Percentiles rank a stretch among this genome's conserved stretches.
phyloP scores from a whole-genome alignment of 2,797 vertebrate species.

The Pseudotriccus pelzelni region DNA sequence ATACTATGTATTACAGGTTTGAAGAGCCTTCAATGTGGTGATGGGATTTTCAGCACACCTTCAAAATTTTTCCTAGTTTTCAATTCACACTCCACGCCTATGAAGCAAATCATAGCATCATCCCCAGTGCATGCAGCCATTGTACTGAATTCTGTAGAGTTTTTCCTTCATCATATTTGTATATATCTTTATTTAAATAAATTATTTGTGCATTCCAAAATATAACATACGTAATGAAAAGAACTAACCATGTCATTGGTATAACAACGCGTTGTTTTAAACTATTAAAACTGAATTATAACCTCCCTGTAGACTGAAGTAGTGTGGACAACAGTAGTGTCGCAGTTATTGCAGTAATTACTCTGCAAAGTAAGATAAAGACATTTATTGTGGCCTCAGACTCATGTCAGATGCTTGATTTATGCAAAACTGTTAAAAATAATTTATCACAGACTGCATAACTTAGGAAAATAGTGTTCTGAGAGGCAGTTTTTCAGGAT shows the following conservation, averaged over 20 bases:
- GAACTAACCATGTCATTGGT: conserved; percentile 65
- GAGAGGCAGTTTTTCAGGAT: not conserved
- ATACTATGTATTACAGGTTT: conserved; percentile 82
- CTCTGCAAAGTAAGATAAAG: not conserved
- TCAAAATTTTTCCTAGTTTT: conserved; percentile 68
- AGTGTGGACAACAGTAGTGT: conserved; percentile 6
- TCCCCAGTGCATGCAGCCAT: conserved; percentile 75
- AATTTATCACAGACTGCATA: not conserved
- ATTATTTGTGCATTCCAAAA: conserved; percentile 81
- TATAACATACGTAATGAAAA: conserved; percentile 67
- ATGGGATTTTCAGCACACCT: conserved; percentile 64
- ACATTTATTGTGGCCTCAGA: not conserved
- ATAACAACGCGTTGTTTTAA: conserved; percentile 73
- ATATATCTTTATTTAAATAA: conserved; percentile 84
- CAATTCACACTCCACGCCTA: conserved; percentile 57
- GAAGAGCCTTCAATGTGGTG: conserved; percentile 93
- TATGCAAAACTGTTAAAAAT: conserved; percentile 39
- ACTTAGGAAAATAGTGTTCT: conserved; percentile 25
- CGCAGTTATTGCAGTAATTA: conserved; percentile 16
- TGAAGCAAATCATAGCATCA: conserved; percentile 55
- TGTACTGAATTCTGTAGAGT: conserved; percentile 60
- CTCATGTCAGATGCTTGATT: conserved; percentile 23
- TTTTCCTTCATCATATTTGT: conserved; percentile 76
- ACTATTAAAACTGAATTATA: conserved; percentile 77
- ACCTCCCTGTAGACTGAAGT: not conserved